Percentiles rank a stretch among this genome's conserved stretches.
These are phyloP conservation scores for Halcyon chelicuti DNA, from an alignment of 2,797 vertebrate species.

Conservation along the genomic window DNA sequence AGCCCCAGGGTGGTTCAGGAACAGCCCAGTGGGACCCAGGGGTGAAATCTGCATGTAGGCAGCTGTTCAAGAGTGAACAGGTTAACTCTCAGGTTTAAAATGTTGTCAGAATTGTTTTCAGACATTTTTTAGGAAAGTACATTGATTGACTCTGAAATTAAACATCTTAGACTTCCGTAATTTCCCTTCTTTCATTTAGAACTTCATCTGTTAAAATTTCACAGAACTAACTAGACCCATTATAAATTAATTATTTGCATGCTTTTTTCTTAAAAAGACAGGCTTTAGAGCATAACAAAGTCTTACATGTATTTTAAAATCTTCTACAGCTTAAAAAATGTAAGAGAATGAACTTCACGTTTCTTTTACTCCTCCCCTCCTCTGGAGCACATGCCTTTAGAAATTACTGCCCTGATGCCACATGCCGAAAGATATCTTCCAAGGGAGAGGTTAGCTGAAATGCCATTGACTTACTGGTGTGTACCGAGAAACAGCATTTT, in stretches of 20 bases:
- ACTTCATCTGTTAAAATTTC: constrained; percentile 27
- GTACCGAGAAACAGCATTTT: constrained; percentile 4
- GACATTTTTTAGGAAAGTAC: constrained; percentile 49
- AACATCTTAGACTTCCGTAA: background rate
- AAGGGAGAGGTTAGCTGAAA: background rate
- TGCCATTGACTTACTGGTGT: constrained; percentile 8
- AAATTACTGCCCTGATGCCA: constrained; percentile 25
- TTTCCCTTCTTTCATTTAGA: constrained; percentile 38
- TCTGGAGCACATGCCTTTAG: background rate
- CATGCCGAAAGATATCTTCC: background rate
- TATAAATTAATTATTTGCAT: constrained; percentile 9
- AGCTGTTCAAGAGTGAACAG: background rate
- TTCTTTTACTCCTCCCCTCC: background rate
- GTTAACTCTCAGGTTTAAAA: constrained; percentile 64
- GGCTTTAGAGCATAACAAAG: background rate
- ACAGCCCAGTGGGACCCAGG: background rate
- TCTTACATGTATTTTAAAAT: background rate
- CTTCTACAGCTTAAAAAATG: background rate
- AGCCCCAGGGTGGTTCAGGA: background rate
- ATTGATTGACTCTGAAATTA: constrained; percentile 40
- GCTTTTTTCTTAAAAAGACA: background rate
- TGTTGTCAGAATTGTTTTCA: constrained; percentile 58
- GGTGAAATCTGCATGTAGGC: background rate
- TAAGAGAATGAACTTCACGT: background rate
- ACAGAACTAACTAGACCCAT: constrained; percentile 9